Evolutionary conservation across 2,888 invertebrate species (phyloP).

Genomic region (Catocala nupta): DNA sequence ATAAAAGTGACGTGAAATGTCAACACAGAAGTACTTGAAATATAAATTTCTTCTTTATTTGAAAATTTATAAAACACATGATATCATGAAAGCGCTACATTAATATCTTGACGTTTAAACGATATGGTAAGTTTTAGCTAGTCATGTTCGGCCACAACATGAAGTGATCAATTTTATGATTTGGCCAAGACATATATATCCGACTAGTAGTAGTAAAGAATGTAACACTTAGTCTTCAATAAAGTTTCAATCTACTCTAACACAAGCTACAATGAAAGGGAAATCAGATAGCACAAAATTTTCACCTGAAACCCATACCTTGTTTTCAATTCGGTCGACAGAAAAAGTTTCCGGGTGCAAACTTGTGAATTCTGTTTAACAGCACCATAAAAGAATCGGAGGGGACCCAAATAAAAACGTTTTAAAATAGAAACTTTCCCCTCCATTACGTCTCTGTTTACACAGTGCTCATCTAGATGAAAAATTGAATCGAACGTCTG

Average conservation of each 20-base stretch:
- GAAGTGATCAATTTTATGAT: too few relatives aligned
- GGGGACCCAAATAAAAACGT: conserved; percentile 59
- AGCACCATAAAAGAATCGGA: conserved; percentile 56
- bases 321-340: conserved; percentile 62
- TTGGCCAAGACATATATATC: too few relatives aligned
- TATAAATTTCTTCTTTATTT: too few relatives aligned
- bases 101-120: too few relatives aligned
- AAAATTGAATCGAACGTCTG: conserved; percentile 81
- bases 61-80: too few relatives aligned
- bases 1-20: too few relatives aligned
- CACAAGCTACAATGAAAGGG: background rate
- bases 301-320: conserved; percentile 53
- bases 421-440: conserved; percentile 70
- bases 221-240: background rate
- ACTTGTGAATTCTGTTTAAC: conserved; percentile 67
- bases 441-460: conserved; percentile 70
- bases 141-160: too few relatives aligned
- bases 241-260: background rate
- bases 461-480: conserved; percentile 75
- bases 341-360: conserved; percentile 61
- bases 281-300: conserved; percentile 15
- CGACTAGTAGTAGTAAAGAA: too few relatives aligned
- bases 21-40: too few relatives aligned
- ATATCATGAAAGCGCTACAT: too few relatives aligned
- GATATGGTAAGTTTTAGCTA: too few relatives aligned